Percentiles rank a stretch among this genome's conserved stretches.
Conservation (phyloP, 2,888 invertebrate genomes). For the Ferrisia virgata region DNA sequence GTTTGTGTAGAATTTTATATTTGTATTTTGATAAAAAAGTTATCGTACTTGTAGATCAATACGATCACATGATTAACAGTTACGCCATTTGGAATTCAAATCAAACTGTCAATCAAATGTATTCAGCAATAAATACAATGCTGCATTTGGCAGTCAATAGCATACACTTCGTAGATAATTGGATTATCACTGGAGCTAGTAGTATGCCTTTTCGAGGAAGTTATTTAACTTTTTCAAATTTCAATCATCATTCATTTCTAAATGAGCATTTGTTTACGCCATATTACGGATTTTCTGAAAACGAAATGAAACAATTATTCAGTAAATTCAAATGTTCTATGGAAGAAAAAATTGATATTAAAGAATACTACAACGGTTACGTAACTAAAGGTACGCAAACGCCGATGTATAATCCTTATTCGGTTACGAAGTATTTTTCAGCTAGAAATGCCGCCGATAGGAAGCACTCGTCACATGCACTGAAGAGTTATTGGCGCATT, state of each 20-base stretch:
- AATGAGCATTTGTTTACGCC: not conserved
- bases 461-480: not conserved
- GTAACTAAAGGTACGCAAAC: not conserved
- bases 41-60: not conserved
- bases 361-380: not conserved
- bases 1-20: not conserved
- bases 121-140: not conserved
- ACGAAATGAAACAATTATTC: not conserved
- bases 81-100: not conserved
- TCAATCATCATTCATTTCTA: not conserved
- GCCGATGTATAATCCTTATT: not conserved
- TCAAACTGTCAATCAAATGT: not conserved
- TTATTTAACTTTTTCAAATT: not conserved
- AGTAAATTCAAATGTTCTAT: not conserved
- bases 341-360: not conserved
- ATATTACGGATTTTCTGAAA: not conserved
- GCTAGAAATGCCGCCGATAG: not conserved
- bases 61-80: not conserved
- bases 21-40: not conserved
- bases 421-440: not conserved
- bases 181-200: not conserved
- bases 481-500: not conserved
- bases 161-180: not conserved
- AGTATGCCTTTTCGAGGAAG: not conserved
- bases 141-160: not conserved